Conservation (phyloP, 2,797 vertebrate species). For the Myripristis jacobus region DNA sequence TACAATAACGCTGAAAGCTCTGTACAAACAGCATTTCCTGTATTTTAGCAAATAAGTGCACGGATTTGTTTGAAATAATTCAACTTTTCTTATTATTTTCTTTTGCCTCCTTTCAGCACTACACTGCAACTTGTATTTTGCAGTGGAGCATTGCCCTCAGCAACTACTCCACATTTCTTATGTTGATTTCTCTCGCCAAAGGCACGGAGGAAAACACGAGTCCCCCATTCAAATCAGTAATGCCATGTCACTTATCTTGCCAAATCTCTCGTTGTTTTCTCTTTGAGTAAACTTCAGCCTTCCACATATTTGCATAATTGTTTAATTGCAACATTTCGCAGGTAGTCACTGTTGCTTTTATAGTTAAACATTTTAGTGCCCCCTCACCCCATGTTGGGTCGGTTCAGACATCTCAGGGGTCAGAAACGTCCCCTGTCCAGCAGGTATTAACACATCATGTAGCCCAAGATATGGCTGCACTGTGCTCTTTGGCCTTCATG, state of each 20-base stretch:
- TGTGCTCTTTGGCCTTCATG: conserved; percentile 99
- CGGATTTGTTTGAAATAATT: conserved; percentile 64
- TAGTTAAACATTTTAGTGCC: conserved; percentile 59
- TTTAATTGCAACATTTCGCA: conserved; percentile 69
- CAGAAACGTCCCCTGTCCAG: conserved; percentile 46
- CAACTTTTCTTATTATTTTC: conserved; percentile 40
- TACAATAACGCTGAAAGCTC: conserved; percentile 57
- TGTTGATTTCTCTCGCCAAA: conserved; percentile 34
- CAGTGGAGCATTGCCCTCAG: conserved; percentile 48
- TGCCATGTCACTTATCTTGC: conserved; percentile 23
- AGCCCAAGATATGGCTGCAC: conserved; percentile 98
- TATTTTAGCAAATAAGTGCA: conserved; percentile 80
- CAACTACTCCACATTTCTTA: conserved; percentile 21
- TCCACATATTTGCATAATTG: conserved; percentile 54
- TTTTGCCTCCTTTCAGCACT: conserved; percentile 32
- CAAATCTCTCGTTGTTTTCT: conserved; percentile 37
- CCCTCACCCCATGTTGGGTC: conserved; percentile 48
- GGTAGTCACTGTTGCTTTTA: conserved; percentile 73
- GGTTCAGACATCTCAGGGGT: conserved; percentile 48
- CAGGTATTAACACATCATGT: conserved; percentile 86
- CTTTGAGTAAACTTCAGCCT: conserved; percentile 30
- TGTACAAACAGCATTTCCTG: conserved; percentile 72
- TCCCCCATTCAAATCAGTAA: conserved; percentile 18
- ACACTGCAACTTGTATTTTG: conserved; percentile 49
- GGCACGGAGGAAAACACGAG: conserved; percentile 9